Base-by-base conservation (phyloP, 1,140 invertebrate genomes). In the Meloidogyne exigua region DNA sequence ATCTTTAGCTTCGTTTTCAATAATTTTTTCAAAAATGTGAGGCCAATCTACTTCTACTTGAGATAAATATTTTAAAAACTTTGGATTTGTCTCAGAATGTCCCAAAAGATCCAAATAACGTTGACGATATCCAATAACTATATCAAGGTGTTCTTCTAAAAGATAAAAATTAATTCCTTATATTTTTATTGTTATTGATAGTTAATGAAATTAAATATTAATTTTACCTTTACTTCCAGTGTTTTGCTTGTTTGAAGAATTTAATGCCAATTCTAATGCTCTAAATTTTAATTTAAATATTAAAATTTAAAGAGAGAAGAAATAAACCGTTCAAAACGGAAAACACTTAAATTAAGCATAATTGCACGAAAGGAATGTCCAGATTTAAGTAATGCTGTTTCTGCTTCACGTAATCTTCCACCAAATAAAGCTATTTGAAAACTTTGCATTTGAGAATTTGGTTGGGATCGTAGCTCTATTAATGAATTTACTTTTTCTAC, bases 401-500 rank as follows among this genome's bases (percentile, higher is more conserved):
- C 94, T 0, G 93, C 93, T 82, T 94, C 93, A 76, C 91, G 88
- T 15, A 91, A 87, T 80, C 93, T 92, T 1, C 94, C 93, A 79
- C 91, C 91, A 67, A 96, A 88, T 11, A 95, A 86, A 0, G 92
- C 91, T 88, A 93, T 92, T 88, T 93, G 92, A n/a, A 94, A 93
- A 84, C 91, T 90, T 84, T 92, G 90, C 70, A 92, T 88, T 72
- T 91, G 90, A 75, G 90, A 89, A n/a, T 88, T 84, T 21, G 89
- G 88, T 28, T 91, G 88, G 72, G 90, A 87, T 88, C 94, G 93
- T 26, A 96, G 91, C 82, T 93, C 91, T 85, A 92, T 92, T 72
- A 96, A 92, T 85, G 93, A 95, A 82, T 92, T 91, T 0, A 96
- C 94, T 91, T 96, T 95, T 83, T 96, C 94, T 66, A 91, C 92